Evolutionary conservation across 2,888 invertebrate genomes (phyloP), one percentile per base, ranked within the genome.

Genomic region (Ennomos erosarius): DNA sequence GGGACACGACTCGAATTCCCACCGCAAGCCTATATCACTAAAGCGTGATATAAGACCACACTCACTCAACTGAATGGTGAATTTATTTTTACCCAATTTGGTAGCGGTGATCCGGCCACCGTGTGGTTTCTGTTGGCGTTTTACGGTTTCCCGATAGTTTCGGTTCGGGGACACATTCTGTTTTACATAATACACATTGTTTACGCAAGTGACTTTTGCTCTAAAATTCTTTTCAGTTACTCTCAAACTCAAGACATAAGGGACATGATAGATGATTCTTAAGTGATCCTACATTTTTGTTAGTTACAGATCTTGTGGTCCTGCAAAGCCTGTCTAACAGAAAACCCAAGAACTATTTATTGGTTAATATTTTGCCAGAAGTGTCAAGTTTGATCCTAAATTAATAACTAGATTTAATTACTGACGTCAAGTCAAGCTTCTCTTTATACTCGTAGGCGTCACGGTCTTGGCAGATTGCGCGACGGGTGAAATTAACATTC

Each of bases 1-100:
- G 13, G 43, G 57, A 58, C 52, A 44, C 55, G 47, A 46, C 56
- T 59, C 42, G 57, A 44, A 48, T 52, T 49, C 48, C 52, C 64
- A 64, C 58, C 64, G 57, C 51, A 61, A 59, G 55, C 48, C 63
- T 66, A 65, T 66, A 62, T 68, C 66, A 55, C 47, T 44, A 38
- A 6, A 38, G 11, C 44, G 42, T 51, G 49, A 33, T 45, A 64
- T 60, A 55, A 62, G 64, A 59, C 64, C 57, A 51, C 64, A 56
- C 56, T 56, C 63, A 53, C 56, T 63, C 57, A 44, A 55, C 52
- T 51, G 48, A 43, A 58, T 57, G 48, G 54, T 39, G 55, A 51
- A 64, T 66, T 64, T 66, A 59, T 66, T 62, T 60, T 48, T 57
- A 46, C 57, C 44, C 51, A 49, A 58, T 64, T 44, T 36, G 36